Base-by-base conservation (phyloP, 1,140 invertebrate genomes). In the Mercenaria mercenaria region DNA sequence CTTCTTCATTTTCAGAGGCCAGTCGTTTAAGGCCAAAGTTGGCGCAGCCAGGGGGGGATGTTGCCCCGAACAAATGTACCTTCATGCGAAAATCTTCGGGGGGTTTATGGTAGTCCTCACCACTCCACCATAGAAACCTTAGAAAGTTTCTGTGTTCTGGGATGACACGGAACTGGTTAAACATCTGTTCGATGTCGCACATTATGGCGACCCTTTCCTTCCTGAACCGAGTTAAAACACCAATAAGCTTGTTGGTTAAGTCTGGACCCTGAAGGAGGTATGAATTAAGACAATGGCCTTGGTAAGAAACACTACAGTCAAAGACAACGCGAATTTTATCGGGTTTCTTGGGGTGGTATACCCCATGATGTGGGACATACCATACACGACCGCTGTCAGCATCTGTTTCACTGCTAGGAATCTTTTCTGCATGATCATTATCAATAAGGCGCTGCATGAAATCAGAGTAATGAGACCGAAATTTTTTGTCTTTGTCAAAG, bases 341-440 rank as follows among this genome's bases (percentile, higher is more conserved):
- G 29, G 87, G 83, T 56, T 91, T 92, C 39, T 88, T 61, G 8
- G 74, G 74, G 43, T 92, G 85, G 32, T 86, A 82, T 37, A 91
- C 91, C 6, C 85, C 80, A 61, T 93, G 91, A 61, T 92, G 91
- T 37, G 91, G 52, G 15, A 93, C 29, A 56, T 92, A 93, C 92
- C 92, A 92, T 43, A 87, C 77, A 34, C 34, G n/a, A n/a, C n/a
- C 15, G 18, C 82, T 85, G 67, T 89, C 89, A 39, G 47, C 10
- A 50, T 50, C 47, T 6, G 23, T 4, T 39, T 39, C 26, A 80
- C 20, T 23, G 20, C 47, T 52, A 34, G 29, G n/a, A 88, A 50
- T 76, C 32, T 15, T 43, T 84, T 90, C 89, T 18, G 83, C 72
- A 74, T 69, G 56, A 13, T 72, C 89, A 29, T 69, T 88, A 6